Percentiles rank a stretch among this genome's conserved stretches.
Evolutionary conservation across 2,113 vertebrate species (phyloP).

Genomic region (Heteronetta atricapilla): DNA sequence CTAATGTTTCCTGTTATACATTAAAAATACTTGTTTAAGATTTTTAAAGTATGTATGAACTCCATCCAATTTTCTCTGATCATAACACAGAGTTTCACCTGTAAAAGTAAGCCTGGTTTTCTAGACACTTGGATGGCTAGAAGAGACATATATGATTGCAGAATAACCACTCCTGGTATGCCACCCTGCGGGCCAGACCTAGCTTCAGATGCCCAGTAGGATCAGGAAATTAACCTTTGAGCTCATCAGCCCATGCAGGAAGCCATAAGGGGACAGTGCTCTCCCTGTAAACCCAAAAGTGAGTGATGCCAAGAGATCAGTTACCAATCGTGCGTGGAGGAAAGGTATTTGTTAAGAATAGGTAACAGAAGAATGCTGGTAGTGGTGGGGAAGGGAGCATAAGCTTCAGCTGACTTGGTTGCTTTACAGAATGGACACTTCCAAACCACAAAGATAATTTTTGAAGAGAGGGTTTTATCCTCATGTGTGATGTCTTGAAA

Average conservation of each 20-base stretch:
- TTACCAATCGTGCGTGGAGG: not conserved
- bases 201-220: not conserved
- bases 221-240: not conserved
- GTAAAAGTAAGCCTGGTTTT: not conserved
- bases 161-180: not conserved
- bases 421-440: not conserved
- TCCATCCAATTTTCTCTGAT: conserved; percentile 87
- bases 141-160: not conserved
- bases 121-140: not conserved
- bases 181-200: not conserved
- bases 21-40: conserved; percentile 5
- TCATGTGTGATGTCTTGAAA: not conserved
- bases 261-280: not conserved
- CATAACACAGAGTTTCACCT: conserved; percentile 76
- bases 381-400: not conserved
- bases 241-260: not conserved
- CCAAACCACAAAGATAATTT: not conserved
- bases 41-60: conserved; percentile 84
- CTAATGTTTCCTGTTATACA: not conserved
- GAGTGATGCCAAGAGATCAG: not conserved
- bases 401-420: not conserved
- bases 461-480: not conserved
- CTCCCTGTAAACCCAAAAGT: not conserved
- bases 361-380: not conserved
- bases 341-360: not conserved